A percentile compares a stretch with the other conserved stretches of the same genome.
Evolutionary conservation across 1,140 invertebrate genomes (phyloP).

Genomic region (Habropoda laboriosa): DNA sequence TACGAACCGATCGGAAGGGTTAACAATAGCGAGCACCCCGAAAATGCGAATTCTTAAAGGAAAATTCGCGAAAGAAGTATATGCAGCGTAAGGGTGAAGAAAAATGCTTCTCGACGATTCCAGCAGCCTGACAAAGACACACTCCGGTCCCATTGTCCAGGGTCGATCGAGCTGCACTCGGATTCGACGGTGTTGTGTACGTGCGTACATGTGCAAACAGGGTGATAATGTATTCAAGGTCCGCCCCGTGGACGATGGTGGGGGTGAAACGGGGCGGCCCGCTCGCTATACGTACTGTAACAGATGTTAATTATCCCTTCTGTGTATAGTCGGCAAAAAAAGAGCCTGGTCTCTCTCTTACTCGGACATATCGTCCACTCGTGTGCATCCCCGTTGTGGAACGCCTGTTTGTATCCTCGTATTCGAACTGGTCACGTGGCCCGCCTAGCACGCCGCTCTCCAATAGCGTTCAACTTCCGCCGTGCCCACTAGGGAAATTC

Average conservation of each 20-base stretch:
- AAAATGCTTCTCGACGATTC: neutral
- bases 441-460: constrained; percentile 56
- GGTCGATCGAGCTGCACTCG: constrained; percentile 52
- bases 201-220: constrained; percentile 68
- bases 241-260: constrained; percentile 76
- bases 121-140: constrained; percentile 31
- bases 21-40: no score
- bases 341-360: constrained; percentile 59
- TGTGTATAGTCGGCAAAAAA: constrained; percentile 73
- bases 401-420: constrained; percentile 16
- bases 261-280: constrained; percentile 79
- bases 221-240: constrained; percentile 81
- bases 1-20: neutral
- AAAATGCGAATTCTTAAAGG: no score
- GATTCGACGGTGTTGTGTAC: constrained; percentile 49
- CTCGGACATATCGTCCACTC: constrained; percentile 61
- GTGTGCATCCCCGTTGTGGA: constrained; percentile 47
- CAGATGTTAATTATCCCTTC: constrained; percentile 82
- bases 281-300: constrained; percentile 76
- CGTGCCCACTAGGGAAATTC: constrained; percentile 50
- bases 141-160: constrained; percentile 52
- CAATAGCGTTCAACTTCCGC: constrained; percentile 60
- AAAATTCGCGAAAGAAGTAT: no score
- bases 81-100: neutral
- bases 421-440: constrained; percentile 41